Conservation (phyloP, 2,888 invertebrate genomes). For the Conus canariensis region DNA sequence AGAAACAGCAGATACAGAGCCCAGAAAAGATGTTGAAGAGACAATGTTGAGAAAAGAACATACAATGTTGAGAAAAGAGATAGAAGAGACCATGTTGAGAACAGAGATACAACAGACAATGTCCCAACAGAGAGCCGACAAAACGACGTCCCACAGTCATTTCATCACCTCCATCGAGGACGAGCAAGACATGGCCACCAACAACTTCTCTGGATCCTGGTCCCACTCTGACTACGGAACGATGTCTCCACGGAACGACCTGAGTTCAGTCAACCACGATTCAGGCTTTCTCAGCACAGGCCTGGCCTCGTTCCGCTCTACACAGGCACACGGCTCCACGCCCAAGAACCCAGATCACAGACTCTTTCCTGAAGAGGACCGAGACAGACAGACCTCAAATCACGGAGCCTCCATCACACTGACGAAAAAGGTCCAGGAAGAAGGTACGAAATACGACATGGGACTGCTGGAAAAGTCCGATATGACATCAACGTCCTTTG, state of each 20-base stretch:
- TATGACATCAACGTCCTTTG: background rate
- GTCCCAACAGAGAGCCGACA: background rate
- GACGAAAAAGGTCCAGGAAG: background rate
- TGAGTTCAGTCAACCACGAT: slow-evolving; percentile 14
- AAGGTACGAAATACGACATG: background rate
- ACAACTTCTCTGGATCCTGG: background rate
- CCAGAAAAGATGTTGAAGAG: background rate
- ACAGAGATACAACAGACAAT: background rate
- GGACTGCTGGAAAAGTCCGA: background rate
- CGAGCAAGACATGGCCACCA: background rate
- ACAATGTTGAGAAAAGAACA: background rate
- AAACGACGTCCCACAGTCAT: background rate
- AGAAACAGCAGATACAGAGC: background rate
- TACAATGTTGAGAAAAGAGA: background rate
- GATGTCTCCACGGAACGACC: slow-evolving; percentile 3
- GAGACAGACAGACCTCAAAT: background rate
- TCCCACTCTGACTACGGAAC: slow-evolving; percentile 26
- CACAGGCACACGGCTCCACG: background rate
- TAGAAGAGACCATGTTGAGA: background rate
- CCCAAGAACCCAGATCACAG: background rate
- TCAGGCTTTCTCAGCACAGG: slow-evolving; percentile 27
- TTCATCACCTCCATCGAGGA: slow-evolving; percentile 26
- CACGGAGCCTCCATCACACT: background rate
- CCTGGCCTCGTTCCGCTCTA: background rate
- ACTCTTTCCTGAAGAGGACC: background rate